Percentiles rank a stretch among this genome's conserved stretches.
Evolutionary conservation across 2,113 vertebrate genomes (phyloP).

Genomic region (Mungos mungo): DNA sequence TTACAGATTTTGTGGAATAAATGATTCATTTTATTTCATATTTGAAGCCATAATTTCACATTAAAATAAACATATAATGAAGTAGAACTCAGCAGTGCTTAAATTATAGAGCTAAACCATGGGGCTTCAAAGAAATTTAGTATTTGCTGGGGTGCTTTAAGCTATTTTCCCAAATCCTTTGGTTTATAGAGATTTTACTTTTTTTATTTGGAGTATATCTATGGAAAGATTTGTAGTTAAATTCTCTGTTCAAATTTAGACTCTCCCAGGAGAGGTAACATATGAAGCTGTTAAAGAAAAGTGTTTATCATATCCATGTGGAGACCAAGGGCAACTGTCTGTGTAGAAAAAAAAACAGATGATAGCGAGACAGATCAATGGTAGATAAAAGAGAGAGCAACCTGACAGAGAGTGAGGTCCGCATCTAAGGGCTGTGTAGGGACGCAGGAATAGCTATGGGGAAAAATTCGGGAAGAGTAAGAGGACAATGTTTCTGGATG

Average conservation of each 20-base stretch:
- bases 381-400: neutral
- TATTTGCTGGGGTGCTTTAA: neutral
- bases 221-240: neutral
- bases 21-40: neutral
- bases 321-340: neutral
- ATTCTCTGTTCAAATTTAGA: neutral
- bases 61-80: neutral
- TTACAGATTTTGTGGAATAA: constrained; percentile 7
- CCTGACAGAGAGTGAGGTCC: neutral
- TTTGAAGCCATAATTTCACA: constrained; percentile 1
- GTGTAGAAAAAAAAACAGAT: neutral
- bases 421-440: neutral
- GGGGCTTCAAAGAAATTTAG: neutral
- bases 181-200: neutral
- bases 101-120: neutral
- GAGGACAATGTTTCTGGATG: neutral
- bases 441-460: neutral
- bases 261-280: neutral
- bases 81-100: neutral
- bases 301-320: neutral
- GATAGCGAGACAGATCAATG: neutral
- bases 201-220: neutral
- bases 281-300: neutral
- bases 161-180: neutral
- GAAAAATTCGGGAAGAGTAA: neutral